Conservation (phyloP, 92 coral and sea anemone species). For the Zoanthus sansibaricus region DNA sequence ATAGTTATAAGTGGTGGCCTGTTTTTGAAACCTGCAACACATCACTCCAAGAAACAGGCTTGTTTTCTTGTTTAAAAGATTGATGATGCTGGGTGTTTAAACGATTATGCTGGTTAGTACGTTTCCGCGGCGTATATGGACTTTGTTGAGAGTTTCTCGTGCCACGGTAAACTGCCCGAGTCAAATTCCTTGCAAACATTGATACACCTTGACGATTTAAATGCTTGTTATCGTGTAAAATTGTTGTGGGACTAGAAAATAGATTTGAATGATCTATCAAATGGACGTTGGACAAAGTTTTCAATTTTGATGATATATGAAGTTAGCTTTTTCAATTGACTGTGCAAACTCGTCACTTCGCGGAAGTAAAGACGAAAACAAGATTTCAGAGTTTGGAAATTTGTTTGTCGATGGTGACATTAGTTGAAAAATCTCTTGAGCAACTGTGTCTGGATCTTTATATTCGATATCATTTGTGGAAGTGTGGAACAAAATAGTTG, state of each 20-base stretch:
- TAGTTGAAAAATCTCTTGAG: background rate
- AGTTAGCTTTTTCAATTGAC: background rate
- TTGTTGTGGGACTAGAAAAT: background rate
- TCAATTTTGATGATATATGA: background rate
- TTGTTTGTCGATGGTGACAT: background rate
- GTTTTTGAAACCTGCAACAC: too few relatives aligned
- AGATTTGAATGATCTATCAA: background rate
- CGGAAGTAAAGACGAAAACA: background rate
- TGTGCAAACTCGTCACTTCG: background rate
- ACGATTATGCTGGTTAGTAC: too few relatives aligned
- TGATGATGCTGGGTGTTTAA: too few relatives aligned
- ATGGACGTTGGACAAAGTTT: background rate
- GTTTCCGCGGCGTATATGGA: too few relatives aligned
- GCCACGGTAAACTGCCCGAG: background rate
- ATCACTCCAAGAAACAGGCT: too few relatives aligned
- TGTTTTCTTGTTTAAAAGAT: too few relatives aligned
- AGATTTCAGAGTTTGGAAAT: slow-evolving; percentile 1
- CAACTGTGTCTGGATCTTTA: background rate
- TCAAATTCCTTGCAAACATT: background rate
- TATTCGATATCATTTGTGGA: slow-evolving; percentile 11
- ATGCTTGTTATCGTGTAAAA: background rate
- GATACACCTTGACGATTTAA: slow-evolving; percentile 5
- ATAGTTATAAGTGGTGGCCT: too few relatives aligned
- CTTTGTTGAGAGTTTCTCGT: background rate
- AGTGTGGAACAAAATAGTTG: slow-evolving; percentile 4